Evolutionary conservation across 2,797 vertebrate species (phyloP).

Genomic region (Hyperoplus immaculatus): DNA sequence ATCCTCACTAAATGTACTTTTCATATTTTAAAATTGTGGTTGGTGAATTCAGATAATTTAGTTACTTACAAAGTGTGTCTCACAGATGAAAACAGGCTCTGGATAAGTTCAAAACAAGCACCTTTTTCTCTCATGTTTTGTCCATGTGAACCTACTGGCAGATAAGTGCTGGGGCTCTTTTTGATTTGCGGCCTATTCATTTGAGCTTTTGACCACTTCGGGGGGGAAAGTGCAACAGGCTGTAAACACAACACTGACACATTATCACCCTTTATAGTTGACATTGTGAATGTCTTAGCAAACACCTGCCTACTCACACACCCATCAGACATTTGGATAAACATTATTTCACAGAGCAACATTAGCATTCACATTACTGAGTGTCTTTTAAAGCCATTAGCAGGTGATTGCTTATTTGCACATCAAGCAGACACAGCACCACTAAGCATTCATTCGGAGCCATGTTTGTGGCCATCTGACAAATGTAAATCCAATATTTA

Average conservation of each 20-base stretch:
- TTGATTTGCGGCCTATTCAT: background rate
- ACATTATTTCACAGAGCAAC: background rate
- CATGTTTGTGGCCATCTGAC: background rate
- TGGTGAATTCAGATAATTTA: background rate
- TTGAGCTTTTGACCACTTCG: background rate
- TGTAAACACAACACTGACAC: conserved; percentile 18
- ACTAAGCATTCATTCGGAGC: background rate
- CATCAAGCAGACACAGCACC: background rate
- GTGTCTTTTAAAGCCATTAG: conserved; percentile 6
- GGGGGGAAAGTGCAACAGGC: background rate
- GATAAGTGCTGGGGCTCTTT: conserved; percentile 11
- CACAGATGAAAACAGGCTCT: background rate
- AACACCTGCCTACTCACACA: background rate
- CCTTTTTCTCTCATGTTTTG: background rate
- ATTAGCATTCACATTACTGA: background rate
- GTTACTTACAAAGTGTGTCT: conserved; percentile 2
- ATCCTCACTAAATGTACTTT: conserved; percentile 21
- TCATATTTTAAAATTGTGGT: background rate
- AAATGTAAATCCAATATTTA: background rate
- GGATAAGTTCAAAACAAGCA: background rate
- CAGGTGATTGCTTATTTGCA: background rate
- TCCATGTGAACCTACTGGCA: background rate
- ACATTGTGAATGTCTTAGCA: background rate
- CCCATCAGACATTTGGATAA: background rate
- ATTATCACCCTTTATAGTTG: background rate